A percentile compares a stretch with the other conserved stretches of the same genome.
Evolutionary conservation across 2,113 vertebrate genomes (phyloP).

Genomic region (Columba livia): DNA sequence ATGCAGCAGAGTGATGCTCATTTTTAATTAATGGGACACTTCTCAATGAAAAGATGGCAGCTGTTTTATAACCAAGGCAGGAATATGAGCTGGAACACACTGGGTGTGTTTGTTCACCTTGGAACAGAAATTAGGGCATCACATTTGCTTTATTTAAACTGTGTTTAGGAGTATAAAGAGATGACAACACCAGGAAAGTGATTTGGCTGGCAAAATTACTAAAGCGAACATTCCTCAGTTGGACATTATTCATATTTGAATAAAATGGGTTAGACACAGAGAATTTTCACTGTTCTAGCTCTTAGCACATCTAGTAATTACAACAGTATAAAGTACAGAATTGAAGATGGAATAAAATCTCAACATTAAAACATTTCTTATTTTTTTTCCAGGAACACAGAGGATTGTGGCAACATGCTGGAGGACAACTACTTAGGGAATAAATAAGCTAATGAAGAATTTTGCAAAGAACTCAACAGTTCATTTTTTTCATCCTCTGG

Average conservation of each 20-base stretch:
- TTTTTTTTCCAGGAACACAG: background rate
- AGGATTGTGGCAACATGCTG: background rate
- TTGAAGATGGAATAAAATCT: background rate
- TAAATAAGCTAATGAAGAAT: background rate
- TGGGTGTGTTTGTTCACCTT: background rate
- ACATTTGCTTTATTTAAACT: background rate
- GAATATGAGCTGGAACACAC: background rate
- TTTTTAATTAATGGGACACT: constrained; percentile 9
- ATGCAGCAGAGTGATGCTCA: background rate
- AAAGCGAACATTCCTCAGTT: background rate
- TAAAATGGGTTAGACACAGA: background rate
- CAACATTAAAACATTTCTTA: background rate
- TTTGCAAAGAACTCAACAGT: background rate
- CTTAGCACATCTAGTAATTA: background rate
- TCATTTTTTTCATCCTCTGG: background rate
- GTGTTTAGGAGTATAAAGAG: background rate
- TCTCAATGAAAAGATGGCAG: background rate
- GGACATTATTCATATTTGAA: constrained; percentile 10
- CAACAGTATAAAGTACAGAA: background rate
- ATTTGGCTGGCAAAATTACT: constrained; percentile 5
- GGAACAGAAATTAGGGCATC: background rate
- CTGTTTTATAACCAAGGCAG: background rate
- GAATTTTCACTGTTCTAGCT: background rate
- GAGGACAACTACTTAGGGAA: background rate
- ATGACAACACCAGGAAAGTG: background rate